Conservation (phyloP, 2,888 invertebrate genomes). For the Syritta pipiens region DNA sequence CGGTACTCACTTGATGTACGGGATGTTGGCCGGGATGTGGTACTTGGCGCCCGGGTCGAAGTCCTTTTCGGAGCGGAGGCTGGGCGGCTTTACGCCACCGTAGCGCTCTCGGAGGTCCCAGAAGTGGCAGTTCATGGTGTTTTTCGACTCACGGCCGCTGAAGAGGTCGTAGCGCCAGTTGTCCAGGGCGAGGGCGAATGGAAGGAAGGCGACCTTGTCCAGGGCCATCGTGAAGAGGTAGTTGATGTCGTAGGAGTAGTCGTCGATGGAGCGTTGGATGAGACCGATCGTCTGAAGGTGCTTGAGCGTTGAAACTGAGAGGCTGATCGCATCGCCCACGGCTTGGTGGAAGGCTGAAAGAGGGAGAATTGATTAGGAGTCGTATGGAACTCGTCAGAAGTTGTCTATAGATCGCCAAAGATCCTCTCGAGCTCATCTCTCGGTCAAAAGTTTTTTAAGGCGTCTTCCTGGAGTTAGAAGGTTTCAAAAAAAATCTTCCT, state of each 20-base stretch:
- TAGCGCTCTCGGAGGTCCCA: constrained; percentile 90
- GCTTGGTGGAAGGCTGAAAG: constrained; percentile 95
- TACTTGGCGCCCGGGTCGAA: constrained; percentile 97
- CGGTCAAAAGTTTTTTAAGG: no score
- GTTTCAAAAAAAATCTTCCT: no score
- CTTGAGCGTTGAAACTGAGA: constrained; percentile 90
- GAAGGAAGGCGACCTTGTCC: constrained; percentile 89
- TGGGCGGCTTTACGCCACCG: constrained; percentile 92
- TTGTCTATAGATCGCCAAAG: no score
- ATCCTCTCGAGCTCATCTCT: no score
- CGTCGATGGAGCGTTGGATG: constrained; percentile 89
- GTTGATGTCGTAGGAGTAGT: constrained; percentile 91
- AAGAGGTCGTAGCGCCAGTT: constrained; percentile 93
- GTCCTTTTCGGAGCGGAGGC: constrained; percentile 90
- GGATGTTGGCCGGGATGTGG: constrained; percentile 94
- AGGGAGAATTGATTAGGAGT: no score
- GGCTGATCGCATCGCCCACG: constrained; percentile 91
- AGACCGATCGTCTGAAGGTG: constrained; percentile 92
- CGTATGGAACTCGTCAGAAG: no score
- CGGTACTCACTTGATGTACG: constrained; percentile 90
- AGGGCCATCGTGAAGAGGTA: constrained; percentile 90
- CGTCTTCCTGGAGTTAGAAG: no score
- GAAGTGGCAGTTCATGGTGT: constrained; percentile 93
- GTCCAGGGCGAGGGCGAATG: constrained; percentile 91
- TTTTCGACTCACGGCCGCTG: constrained; percentile 85